Percentiles rank a stretch among this genome's conserved stretches.
Conservation (phyloP, 2,113 vertebrate species). For the Sardina pilchardus region DNA sequence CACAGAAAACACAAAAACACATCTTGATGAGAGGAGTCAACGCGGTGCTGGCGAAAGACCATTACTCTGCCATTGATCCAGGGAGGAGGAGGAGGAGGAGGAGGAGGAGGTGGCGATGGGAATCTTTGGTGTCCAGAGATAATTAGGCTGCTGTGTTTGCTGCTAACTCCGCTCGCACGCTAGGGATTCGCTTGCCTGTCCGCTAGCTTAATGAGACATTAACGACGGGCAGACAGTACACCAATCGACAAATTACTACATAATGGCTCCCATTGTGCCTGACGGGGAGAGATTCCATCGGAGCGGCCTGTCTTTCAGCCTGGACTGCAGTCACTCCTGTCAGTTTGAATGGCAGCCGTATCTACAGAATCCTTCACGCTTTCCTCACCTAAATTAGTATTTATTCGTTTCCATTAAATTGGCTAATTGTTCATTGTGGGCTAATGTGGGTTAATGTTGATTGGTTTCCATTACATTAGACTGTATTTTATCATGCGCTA, state of each 20-base stretch:
- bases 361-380: too few relatives aligned
- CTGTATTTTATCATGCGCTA: too few relatives aligned
- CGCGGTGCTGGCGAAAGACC: background rate
- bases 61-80: background rate
- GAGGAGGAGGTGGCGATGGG: too few relatives aligned
- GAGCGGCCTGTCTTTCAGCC: background rate
- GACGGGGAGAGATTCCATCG: background rate
- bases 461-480: too few relatives aligned
- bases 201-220: background rate
- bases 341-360: too few relatives aligned
- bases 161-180: background rate
- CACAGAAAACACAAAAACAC: background rate
- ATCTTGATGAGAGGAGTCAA: background rate
- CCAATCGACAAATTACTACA: background rate
- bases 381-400: too few relatives aligned
- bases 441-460: too few relatives aligned
- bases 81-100: too few relatives aligned
- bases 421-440: too few relatives aligned
- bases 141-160: background rate
- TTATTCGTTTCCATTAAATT: too few relatives aligned
- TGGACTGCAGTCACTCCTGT: too few relatives aligned
- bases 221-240: background rate
- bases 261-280: background rate
- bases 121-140: background rate
- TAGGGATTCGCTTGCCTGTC: background rate